These are phyloP conservation scores for Oxycera nigricornis DNA, from an alignment of 2,888 invertebrate species.

Conservation along the genomic window DNA sequence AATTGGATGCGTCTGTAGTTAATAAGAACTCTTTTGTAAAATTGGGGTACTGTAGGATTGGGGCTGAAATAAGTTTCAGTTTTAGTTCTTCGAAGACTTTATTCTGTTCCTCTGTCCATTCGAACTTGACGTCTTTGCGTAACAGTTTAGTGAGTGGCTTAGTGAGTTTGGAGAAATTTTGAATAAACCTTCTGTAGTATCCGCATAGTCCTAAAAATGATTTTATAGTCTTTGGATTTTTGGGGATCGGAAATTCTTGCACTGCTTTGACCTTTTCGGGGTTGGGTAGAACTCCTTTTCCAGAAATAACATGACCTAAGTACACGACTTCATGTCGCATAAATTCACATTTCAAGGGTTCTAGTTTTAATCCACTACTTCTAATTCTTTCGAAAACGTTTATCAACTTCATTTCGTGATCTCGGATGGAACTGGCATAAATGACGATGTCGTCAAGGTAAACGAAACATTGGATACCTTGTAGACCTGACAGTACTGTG, in stretches of 20 bases:
- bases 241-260: conserved; percentile 2
- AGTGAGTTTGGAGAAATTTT: no score
- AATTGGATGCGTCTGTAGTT: no score
- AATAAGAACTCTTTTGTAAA: not conserved
- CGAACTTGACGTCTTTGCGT: not conserved
- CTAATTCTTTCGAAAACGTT: conserved; percentile 49
- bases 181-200: no score
- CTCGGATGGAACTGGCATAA: conserved; percentile 4
- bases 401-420: conserved; percentile 48
- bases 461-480: conserved; percentile 38
- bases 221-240: no score
- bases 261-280: not conserved
- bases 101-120: not conserved
- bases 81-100: not conserved
- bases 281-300: conserved; percentile 48
- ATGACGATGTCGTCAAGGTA: conserved; percentile 31
- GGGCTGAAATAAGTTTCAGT: not conserved
- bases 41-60: not conserved
- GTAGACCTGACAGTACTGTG: conserved; percentile 49
- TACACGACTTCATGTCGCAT: not conserved
- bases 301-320: conserved; percentile 52
- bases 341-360: conserved; percentile 51
- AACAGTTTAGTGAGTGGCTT: not conserved
- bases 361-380: conserved; percentile 48
- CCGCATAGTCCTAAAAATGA: no score